These are phyloP conservation scores for Formica aserva DNA, from an alignment of 2,888 invertebrate species.

Conservation along the genomic window DNA sequence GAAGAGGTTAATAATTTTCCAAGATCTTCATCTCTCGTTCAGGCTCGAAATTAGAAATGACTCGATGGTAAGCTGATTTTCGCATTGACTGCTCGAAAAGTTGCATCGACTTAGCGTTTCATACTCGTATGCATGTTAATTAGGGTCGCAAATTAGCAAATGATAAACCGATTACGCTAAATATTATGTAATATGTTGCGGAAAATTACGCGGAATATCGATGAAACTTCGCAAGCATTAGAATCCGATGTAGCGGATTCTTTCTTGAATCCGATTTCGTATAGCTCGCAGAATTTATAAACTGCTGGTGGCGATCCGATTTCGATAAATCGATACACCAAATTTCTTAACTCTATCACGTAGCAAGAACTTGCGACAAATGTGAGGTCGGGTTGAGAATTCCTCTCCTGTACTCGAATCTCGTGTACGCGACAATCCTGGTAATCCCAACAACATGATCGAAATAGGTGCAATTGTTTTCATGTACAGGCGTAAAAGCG, in stretches of 20 bases:
- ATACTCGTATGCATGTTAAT: slow-evolving; percentile 29
- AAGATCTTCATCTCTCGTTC: slow-evolving; percentile 14
- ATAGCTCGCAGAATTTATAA: slow-evolving; percentile 38
- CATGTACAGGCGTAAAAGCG: neutral
- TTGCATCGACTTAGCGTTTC: neutral
- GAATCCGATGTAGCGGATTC: slow-evolving; percentile 29
- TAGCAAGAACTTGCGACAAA: slow-evolving; percentile 47
- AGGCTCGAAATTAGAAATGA: slow-evolving; percentile 27
- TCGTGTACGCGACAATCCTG: slow-evolving; percentile 40
- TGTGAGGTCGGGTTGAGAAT: slow-evolving; percentile 28
- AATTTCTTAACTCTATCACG: slow-evolving; percentile 53
- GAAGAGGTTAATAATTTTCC: slow-evolving; percentile 46
- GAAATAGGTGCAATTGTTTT: slow-evolving; percentile 36
- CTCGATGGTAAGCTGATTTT: slow-evolving; percentile 45
- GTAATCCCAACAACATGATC: slow-evolving; percentile 17
- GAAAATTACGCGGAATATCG: slow-evolving; percentile 26
- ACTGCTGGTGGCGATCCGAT: slow-evolving; percentile 45
- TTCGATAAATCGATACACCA: slow-evolving; percentile 31
- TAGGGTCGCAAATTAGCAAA: slow-evolving; percentile 45
- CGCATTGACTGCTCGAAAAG: slow-evolving; percentile 36
- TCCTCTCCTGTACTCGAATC: slow-evolving; percentile 18
- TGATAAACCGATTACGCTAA: slow-evolving; percentile 49
- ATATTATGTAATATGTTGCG: slow-evolving; percentile 6
- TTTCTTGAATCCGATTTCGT: slow-evolving; percentile 22
- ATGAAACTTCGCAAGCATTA: neutral